phyloP scores from a whole-genome alignment of 2,888 invertebrate genomes.

The Polyommatus iphigenia region DNA sequence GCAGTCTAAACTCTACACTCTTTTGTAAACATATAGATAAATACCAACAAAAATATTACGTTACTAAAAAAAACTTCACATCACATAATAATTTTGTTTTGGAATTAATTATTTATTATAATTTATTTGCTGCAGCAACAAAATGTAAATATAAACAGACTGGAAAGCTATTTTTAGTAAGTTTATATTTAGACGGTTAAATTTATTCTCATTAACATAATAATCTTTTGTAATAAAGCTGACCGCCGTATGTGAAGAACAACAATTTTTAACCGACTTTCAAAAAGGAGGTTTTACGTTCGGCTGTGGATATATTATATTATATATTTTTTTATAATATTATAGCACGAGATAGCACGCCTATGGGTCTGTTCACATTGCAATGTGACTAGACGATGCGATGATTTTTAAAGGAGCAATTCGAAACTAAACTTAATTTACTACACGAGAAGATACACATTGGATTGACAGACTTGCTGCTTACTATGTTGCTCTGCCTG shows the following conservation, averaged over 20 bases:
- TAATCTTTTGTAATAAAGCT: not conserved
- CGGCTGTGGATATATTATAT: too few relatives aligned
- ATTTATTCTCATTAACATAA: not conserved
- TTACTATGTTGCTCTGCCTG: too few relatives aligned
- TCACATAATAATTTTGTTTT: not conserved
- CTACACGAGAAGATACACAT: too few relatives aligned
- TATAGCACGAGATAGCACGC: too few relatives aligned
- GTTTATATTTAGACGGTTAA: not conserved
- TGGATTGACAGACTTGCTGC: not conserved
- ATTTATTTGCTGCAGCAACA: not conserved
- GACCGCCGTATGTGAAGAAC: not conserved
- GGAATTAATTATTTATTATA: not conserved
- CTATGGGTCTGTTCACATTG: not conserved
- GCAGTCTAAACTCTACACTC: too few relatives aligned
- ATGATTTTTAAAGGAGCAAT: too few relatives aligned
- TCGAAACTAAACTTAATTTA: too few relatives aligned
- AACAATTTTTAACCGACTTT: not conserved
- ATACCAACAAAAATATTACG: too few relatives aligned
- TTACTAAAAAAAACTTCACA: not conserved
- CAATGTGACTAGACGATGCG: too few relatives aligned
- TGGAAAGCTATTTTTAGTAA: slow-evolving; percentile 7
- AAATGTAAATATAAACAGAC: not conserved
- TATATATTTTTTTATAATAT: too few relatives aligned
- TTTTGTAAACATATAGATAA: too few relatives aligned
- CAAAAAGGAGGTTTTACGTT: too few relatives aligned